Base-by-base conservation (phyloP, 2,113 vertebrate species). In the Microtus ochrogaster region DNA sequence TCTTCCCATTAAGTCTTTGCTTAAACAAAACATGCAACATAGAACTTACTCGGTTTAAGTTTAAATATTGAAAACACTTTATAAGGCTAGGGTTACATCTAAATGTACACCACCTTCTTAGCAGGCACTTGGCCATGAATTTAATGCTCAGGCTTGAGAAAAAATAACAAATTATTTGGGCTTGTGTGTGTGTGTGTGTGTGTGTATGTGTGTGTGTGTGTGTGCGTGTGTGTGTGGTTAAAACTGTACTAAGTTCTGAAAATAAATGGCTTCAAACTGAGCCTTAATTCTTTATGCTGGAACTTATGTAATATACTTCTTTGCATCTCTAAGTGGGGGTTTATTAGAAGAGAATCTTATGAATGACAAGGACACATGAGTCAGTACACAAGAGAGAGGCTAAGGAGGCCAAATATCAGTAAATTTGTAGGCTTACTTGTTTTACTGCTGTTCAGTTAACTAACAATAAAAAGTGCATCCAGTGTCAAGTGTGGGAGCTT, bases 21-120 rank as follows among this genome's bases (percentile, higher is more conserved):
- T 77, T 93, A 66, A 36, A 0, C 65, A 21, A 92, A 83, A 3
- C 7, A 8, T 58, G 94, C 63, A 73, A 68, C 41, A 84, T 9
- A 73, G 24, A 93, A 93, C 28, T 89, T 8, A 73, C 63, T 68
- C 87, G n/a, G 30, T 93, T 79, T 68, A 89, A 93, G 90, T 79
- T 84, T 2, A 89, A 49, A 17, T 78, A 9, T 68, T 61, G 52
- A 72, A 72, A 79, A 4, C 47, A 19, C 9, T 79, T 49, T 55
- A 47, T 79, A 76, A 61, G 55, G 3, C 8, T 17, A 13, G 3
- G 21, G 1, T 8, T 49, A 9, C 30, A 63, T 30, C 30, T 78
- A 30, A 49, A 33, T 78, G 58, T 41, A 78, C 1, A 49, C 7
- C 7, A n/a, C 13, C 49, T 77, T 7, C 8, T 7, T n/a, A 49